Percentiles rank a stretch among this genome's conserved stretches.
Conservation (phyloP, 2,113 vertebrate genomes). For the Dryoscopus gambensis region DNA sequence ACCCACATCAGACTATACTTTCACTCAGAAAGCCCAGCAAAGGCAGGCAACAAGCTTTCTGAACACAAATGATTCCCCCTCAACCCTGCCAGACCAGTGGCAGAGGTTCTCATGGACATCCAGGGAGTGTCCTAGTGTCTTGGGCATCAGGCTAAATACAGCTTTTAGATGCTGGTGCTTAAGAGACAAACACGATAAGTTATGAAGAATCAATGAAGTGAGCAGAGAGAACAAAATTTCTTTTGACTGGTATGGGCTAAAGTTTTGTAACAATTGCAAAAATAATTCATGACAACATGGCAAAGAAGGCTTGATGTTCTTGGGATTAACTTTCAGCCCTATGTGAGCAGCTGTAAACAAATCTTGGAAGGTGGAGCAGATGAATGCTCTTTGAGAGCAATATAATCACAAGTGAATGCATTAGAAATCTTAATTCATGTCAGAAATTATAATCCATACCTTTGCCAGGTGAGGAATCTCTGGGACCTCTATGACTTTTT, state of each 20-base stretch:
- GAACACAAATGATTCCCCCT: background rate
- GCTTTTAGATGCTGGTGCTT: background rate
- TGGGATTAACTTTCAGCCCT: background rate
- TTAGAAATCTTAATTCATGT: background rate
- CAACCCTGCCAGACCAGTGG: background rate
- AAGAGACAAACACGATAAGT: background rate
- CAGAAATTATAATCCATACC: background rate
- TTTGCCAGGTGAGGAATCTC: background rate
- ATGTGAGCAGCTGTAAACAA: background rate
- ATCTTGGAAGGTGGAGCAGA: background rate
- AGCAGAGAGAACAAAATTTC: background rate
- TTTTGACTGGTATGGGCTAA: background rate
- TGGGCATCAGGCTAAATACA: background rate
- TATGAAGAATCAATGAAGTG: background rate
- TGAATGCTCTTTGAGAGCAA: background rate
- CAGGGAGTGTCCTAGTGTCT: background rate
- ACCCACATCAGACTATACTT: background rate
- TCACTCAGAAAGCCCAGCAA: background rate
- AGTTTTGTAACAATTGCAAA: background rate
- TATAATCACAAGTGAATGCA: accelerated
- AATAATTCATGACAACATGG: background rate
- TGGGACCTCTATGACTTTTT: background rate
- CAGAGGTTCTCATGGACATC: background rate
- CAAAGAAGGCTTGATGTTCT: background rate
- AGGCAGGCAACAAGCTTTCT: background rate